Conservation (phyloP, 2,113 vertebrate species). For the Ictalurus furcatus region DNA sequence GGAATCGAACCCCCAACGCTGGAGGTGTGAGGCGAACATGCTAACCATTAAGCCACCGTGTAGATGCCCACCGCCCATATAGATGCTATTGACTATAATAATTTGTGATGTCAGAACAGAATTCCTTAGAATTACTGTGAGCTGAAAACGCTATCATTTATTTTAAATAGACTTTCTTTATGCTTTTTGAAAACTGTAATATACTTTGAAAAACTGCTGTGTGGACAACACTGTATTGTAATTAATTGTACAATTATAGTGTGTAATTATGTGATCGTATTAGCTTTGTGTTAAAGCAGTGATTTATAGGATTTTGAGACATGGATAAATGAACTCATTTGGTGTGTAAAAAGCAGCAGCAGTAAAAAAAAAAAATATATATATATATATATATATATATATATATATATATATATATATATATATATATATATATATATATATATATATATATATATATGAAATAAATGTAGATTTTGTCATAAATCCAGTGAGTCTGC, state of each 20-base stretch:
- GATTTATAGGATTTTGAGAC: neutral
- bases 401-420: no score
- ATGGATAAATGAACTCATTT: constrained; percentile 26
- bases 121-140: neutral
- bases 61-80: neutral
- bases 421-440: no score
- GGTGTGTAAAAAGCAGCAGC: constrained; percentile 13
- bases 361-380: neutral
- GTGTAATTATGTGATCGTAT: constrained; percentile 1
- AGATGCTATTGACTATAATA: neutral
- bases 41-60: no score
- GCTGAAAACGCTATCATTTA: neutral
- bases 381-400: no score
- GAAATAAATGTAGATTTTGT: constrained; percentile 24
- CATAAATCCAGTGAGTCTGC: constrained; percentile 29
- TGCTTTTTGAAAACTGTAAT: neutral
- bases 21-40: no score
- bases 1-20: no score
- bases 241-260: constrained; percentile 22
- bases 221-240: neutral
- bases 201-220: neutral
- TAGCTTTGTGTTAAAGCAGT: constrained; percentile 2
- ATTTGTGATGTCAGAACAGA: neutral
- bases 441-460: no score
- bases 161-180: neutral